phyloP scores from a whole-genome alignment of 2,113 vertebrate species.

The Ciconia maguari region DNA sequence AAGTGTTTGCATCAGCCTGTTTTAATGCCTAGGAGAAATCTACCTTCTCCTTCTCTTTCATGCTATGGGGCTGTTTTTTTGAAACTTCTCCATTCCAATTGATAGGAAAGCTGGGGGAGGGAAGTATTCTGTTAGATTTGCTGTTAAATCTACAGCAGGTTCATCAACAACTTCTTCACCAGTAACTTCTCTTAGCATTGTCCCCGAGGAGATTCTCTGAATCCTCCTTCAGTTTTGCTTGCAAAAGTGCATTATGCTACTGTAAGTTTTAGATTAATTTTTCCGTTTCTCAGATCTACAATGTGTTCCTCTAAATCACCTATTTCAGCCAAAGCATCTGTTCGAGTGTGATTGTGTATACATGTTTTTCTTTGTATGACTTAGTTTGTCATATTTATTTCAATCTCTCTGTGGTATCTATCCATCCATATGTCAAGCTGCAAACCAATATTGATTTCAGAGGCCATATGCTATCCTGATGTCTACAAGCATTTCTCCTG shows the following conservation, averaged over 20 bases:
- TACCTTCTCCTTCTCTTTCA: slow-evolving; percentile 47
- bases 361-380: neutral
- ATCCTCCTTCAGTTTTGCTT: slow-evolving; percentile 36
- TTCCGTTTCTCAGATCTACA: slow-evolving; percentile 40
- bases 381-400: slow-evolving; percentile 39
- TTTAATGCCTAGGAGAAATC: slow-evolving; percentile 64
- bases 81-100: neutral
- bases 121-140: neutral
- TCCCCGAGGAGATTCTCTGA: slow-evolving; percentile 54
- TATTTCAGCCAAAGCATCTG: slow-evolving; percentile 74
- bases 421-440: slow-evolving; percentile 39
- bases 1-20: slow-evolving; percentile 51
- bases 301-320: slow-evolving; percentile 65
- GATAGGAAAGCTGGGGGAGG: neutral
- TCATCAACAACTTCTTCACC: slow-evolving; percentile 11
- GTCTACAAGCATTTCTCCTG: slow-evolving; percentile 16
- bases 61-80: neutral
- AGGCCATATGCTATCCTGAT: slow-evolving; percentile 36
- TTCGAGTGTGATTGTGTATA: slow-evolving; percentile 39
- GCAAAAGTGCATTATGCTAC: slow-evolving; percentile 44
- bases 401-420: slow-evolving; percentile 27
- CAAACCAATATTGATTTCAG: slow-evolving; percentile 48
- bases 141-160: neutral
- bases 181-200: neutral
- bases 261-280: slow-evolving; percentile 47